A percentile compares a stretch with the other conserved stretches of the same genome.
phyloP scores from a whole-genome alignment of 1,140 invertebrate species.

The Ostrea edulis region DNA sequence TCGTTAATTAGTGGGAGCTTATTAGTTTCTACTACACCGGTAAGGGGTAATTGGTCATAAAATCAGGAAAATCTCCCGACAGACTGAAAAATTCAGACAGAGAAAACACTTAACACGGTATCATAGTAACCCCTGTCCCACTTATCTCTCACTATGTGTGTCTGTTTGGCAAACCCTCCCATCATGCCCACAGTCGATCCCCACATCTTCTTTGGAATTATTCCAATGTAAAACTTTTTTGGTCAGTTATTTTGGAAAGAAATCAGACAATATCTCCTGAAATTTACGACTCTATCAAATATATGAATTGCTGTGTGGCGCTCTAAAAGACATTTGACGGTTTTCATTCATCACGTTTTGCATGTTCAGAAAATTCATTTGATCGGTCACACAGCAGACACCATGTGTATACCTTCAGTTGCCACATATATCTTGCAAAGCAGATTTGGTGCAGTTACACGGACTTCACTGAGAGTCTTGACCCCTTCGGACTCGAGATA shows the following conservation, averaged over 20 bases:
- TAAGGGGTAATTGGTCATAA: constrained; percentile 9
- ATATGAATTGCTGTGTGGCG: too few relatives aligned
- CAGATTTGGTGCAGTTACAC: not conserved
- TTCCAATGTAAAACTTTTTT: too few relatives aligned
- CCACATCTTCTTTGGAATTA: too few relatives aligned
- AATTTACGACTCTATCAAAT: too few relatives aligned
- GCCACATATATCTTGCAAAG: not conserved
- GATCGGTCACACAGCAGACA: not conserved
- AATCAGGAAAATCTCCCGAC: not conserved
- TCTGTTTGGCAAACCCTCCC: not conserved
- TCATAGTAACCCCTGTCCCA: not conserved
- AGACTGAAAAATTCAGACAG: not conserved
- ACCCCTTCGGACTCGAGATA: not conserved
- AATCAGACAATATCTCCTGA: too few relatives aligned
- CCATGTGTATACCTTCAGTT: not conserved
- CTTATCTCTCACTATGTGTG: not conserved
- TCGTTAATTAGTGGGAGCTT: not conserved
- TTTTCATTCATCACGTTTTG: too few relatives aligned
- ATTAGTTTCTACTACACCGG: not conserved
- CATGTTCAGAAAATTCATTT: not conserved
- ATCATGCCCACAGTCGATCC: too few relatives aligned
- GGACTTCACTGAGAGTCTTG: not conserved
- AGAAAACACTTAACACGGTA: not conserved
- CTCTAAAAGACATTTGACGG: too few relatives aligned
- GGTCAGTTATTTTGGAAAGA: too few relatives aligned